Conservation (phyloP, 2,888 invertebrate genomes). For the Cantharis rufa region DNA sequence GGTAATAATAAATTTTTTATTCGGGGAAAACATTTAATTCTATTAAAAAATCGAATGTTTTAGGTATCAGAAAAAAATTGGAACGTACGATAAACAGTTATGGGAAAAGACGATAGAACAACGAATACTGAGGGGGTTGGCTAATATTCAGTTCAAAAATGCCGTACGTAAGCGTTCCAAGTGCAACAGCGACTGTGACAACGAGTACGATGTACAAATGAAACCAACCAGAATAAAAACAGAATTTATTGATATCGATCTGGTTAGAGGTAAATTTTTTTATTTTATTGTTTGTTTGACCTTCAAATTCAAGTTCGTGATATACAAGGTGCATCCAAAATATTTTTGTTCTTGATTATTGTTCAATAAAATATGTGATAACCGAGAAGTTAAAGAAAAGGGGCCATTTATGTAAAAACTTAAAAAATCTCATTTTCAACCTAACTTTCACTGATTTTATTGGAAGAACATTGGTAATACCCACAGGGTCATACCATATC, state of each 20-base stretch:
- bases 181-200: slow-evolving; percentile 12
- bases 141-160: slow-evolving; percentile 61
- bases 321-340: neutral
- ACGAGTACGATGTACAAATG: slow-evolving; percentile 58
- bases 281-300: slow-evolving; percentile 4
- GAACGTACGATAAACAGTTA: slow-evolving; percentile 94
- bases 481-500: too few species aligned
- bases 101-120: slow-evolving; percentile 97
- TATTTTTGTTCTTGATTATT: neutral
- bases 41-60: neutral
- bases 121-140: slow-evolving; percentile 82
- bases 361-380: neutral
- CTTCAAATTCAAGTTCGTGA: neutral
- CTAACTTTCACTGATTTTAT: too few species aligned
- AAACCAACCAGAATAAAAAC: slow-evolving; percentile 82
- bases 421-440: too few species aligned
- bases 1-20: slow-evolving; percentile 37
- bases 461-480: too few species aligned
- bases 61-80: slow-evolving; percentile 95
- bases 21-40: neutral
- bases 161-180: slow-evolving; percentile 12
- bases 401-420: too few species aligned
- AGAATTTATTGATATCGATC: slow-evolving; percentile 93
- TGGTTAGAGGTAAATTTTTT: slow-evolving; percentile 78
- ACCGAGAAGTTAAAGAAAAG: too few species aligned